Base-by-base conservation (phyloP, 1,140 invertebrate genomes). In the Drosophila nannoptera region DNA sequence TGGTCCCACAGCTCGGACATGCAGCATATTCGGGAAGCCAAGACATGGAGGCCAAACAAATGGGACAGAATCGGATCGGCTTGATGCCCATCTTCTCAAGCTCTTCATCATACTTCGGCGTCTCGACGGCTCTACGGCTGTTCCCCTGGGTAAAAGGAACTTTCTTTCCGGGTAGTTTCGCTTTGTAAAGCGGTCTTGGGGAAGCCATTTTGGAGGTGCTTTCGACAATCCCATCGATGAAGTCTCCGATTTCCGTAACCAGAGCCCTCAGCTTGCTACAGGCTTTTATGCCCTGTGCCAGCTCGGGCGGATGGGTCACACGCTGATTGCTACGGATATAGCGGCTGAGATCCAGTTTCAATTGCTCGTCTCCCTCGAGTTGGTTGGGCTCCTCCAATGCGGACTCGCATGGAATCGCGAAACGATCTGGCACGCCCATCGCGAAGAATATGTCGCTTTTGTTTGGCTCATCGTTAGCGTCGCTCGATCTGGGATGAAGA, bases 21-120 rank as follows among this genome's bases (percentile, higher is more conserved):
- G 45, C 5, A 0, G 56, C 60, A 6, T 59, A 73, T 31, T 65
- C 86, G 0, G 81, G 81, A 12, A 86, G 16, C 74, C 71, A 86
- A 4, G 82, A 87, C 69, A 87, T 69, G 0, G 72, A 0, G 0
- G 9, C 50, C n/a, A 78, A 8, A 42, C 82, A 86, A 22, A 81
- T 31, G 0, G 82, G 82, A 33, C 82, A 86, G 40, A 52, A 76
- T 4, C 82, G 74, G 43, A 78, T 77, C 7, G 77, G 70, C 33
- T 80, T 80, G 0, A 77, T 33, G n/a, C 45, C 64, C 4, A 16
- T 8, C 0, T 53, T 35, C 0, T 62, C 42, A 2, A 61, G 12
- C 4, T 80, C 62, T n/a, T 22, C 43, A 0, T 58, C 1, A 0
- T 78, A 54, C 4, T 73, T 32, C 2, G 67, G 68, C 7, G 78